Evolutionary conservation across 2,888 invertebrate genomes (phyloP).

Genomic region (Erebia palarica): DNA sequence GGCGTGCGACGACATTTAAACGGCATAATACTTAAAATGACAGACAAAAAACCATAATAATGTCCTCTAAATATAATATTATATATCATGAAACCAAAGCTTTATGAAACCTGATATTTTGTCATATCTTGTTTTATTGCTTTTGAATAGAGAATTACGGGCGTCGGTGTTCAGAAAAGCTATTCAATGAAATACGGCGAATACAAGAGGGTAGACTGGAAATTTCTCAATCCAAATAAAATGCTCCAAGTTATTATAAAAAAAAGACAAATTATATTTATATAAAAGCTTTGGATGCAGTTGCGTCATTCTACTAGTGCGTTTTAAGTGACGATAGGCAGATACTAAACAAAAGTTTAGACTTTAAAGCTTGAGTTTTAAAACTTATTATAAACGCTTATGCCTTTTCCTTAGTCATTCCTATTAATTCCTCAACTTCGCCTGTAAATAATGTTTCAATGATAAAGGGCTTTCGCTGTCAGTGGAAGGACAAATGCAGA

Average conservation of each 20-base stretch:
- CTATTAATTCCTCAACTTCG: neutral
- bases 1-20: constrained; percentile 51
- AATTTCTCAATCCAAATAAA: constrained; percentile 35
- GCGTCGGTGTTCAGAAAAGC: constrained; percentile 57
- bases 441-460: neutral
- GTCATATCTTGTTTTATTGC: constrained; percentile 81
- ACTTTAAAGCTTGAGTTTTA: too few species aligned
- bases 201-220: constrained; percentile 56
- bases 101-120: constrained; percentile 83
- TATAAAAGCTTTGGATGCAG: constrained; percentile 7
- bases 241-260: constrained; percentile 31
- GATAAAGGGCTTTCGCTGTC: neutral
- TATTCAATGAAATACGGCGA: constrained; percentile 62
- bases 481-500: neutral
- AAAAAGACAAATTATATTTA: constrained; percentile 24
- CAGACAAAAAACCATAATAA: constrained; percentile 72
- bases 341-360: neutral
- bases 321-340: neutral
- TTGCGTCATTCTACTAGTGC: constrained; percentile 7
- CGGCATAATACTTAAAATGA: constrained; percentile 53
- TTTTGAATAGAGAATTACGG: constrained; percentile 71
- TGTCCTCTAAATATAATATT: constrained; percentile 80
- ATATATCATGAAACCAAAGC: constrained; percentile 79
- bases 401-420: too few species aligned
- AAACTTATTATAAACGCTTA: too few species aligned